Conservation (phyloP, 2,113 vertebrate species). For the Dermatemys mawii region DNA sequence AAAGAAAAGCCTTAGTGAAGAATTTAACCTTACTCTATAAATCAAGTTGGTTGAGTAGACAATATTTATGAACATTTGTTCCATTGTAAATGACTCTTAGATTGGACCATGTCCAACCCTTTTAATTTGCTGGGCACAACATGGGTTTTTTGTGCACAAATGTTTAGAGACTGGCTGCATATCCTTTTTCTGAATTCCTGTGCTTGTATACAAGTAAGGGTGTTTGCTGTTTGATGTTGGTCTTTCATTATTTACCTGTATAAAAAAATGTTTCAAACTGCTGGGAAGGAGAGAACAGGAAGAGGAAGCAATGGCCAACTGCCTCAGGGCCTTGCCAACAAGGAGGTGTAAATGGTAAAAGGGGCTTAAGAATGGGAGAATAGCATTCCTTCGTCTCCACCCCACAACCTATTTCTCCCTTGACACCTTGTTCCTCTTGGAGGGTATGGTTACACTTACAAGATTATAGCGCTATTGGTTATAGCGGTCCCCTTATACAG, state of each 20-base stretch:
- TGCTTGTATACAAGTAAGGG: not conserved
- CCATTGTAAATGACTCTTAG: not conserved
- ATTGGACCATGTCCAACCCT: not conserved
- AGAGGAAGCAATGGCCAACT: not conserved
- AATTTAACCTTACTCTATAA: not conserved
- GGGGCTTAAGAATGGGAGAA: not conserved
- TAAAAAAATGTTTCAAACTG: not conserved
- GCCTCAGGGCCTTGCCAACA: not conserved
- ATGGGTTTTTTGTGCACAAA: not conserved
- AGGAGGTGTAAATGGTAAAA: not conserved
- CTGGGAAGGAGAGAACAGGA: not conserved
- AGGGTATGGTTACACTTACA: too few species aligned
- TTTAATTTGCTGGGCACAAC: not conserved
- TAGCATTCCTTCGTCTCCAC: not conserved
- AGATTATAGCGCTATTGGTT: too few species aligned
- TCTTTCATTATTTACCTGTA: not conserved
- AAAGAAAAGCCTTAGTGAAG: not conserved
- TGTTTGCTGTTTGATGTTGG: not conserved
- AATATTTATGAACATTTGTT: rapidly evolving
- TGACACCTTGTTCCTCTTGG: not conserved
- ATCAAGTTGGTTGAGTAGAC: not conserved
- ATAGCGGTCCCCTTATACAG: too few species aligned
- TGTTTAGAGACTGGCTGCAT: not conserved
- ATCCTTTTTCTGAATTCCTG: not conserved
- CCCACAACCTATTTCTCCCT: not conserved